Evolutionary conservation across 2,888 invertebrate species (phyloP).

Genomic region (Hydroisotoma schaefferi): DNA sequence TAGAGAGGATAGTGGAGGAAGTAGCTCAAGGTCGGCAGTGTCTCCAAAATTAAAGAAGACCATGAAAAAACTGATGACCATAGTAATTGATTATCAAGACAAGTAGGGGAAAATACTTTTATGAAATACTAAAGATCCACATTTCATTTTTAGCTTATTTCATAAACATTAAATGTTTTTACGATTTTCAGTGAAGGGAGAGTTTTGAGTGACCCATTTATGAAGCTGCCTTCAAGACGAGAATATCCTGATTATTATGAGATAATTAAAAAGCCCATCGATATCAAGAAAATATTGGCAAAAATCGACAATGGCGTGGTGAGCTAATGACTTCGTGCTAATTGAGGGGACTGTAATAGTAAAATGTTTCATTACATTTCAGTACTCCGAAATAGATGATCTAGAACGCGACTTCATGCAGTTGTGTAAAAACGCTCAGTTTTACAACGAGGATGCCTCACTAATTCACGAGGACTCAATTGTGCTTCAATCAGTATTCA

Average conservation of each 20-base stretch:
- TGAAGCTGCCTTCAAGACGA: constrained; percentile 88
- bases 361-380: not conserved
- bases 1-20: constrained; percentile 12
- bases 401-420: constrained; percentile 88
- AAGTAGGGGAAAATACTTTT: constrained; percentile 61
- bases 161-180: constrained; percentile 22
- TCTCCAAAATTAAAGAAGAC: constrained; percentile 61
- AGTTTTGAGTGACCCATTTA: constrained; percentile 86
- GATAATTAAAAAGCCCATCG: constrained; percentile 89
- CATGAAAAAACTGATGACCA: constrained; percentile 79
- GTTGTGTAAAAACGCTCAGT: constrained; percentile 93
- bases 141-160: too few species aligned
- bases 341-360: not conserved
- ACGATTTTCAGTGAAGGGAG: constrained; percentile 66
- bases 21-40: not conserved
- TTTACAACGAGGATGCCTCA: constrained; percentile 93
- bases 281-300: constrained; percentile 87
- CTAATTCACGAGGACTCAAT: constrained; percentile 95
- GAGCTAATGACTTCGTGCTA: constrained; percentile 43
- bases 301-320: constrained; percentile 83
- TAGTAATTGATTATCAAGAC: constrained; percentile 82
- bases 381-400: constrained; percentile 51
- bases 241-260: constrained; percentile 96
- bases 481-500: constrained; percentile 81
- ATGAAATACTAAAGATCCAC: not conserved